These are phyloP conservation scores for Chaetodon trifasciatus DNA, from an alignment of 2,797 vertebrate genomes.

Conservation along the genomic window DNA sequence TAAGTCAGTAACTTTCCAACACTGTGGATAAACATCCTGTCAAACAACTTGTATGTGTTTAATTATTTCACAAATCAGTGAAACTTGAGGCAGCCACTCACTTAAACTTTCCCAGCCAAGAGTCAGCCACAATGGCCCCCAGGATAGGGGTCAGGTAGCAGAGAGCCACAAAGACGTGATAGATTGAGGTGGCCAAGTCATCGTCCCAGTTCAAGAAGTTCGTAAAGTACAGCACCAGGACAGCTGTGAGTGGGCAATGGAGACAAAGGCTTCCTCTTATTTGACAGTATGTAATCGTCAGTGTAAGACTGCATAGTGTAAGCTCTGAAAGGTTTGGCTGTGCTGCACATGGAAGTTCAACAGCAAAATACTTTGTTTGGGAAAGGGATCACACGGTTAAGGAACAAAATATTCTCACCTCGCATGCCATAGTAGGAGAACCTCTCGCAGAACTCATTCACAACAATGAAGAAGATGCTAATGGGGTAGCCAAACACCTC, in stretches of 20 bases:
- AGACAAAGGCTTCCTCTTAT: background rate
- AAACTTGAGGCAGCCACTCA: constrained; percentile 79
- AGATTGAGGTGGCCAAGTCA: constrained; percentile 91
- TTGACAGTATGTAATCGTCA: constrained; percentile 3
- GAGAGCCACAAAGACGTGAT: constrained; percentile 93
- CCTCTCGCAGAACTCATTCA: constrained; percentile 97
- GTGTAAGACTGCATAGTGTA: background rate
- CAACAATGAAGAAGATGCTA: constrained; percentile 95
- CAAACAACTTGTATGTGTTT: background rate
- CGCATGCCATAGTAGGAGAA: constrained; percentile 99
- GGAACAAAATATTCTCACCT: constrained; percentile 83
- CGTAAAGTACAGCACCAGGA: constrained; percentile 94
- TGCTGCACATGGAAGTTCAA: background rate
- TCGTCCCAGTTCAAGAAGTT: constrained; percentile 91
- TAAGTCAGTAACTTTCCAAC: background rate
- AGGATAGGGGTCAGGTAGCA: constrained; percentile 95
- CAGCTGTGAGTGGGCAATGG: constrained; percentile 80
- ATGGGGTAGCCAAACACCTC: constrained; percentile 88
- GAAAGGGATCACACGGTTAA: background rate
- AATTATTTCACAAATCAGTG: background rate
- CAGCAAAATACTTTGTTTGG: background rate
- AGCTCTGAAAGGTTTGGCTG: background rate
- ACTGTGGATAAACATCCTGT: background rate
- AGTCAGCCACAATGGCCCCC: constrained; percentile 94
- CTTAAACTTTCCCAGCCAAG: constrained; percentile 98